These are phyloP conservation scores for Rhagonycha fulva DNA, from an alignment of 2,888 invertebrate species.

Conservation along the genomic window DNA sequence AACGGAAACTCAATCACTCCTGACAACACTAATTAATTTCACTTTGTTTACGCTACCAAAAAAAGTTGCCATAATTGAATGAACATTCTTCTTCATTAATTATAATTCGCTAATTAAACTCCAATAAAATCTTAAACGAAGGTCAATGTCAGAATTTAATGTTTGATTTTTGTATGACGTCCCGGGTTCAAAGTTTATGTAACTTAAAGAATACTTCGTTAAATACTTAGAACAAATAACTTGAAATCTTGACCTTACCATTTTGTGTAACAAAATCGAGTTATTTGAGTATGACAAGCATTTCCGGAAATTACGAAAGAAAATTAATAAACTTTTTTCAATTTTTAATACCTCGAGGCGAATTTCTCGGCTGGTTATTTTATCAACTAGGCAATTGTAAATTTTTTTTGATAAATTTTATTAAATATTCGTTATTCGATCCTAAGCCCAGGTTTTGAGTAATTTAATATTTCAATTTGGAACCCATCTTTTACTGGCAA, in stretches of 20 bases:
- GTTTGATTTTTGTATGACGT: background rate
- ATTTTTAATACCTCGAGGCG: background rate
- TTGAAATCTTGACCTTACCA: background rate
- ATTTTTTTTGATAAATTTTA: background rate
- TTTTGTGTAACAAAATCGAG: background rate
- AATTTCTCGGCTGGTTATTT: background rate
- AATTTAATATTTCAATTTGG: background rate
- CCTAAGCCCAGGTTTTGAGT: background rate
- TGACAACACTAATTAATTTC: background rate
- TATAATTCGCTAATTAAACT: background rate
- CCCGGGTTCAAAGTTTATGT: background rate
- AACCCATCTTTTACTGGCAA: background rate
- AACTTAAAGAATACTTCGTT: background rate
- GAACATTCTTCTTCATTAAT: background rate
- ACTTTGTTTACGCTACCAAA: background rate
- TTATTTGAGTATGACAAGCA: background rate
- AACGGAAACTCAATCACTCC: background rate
- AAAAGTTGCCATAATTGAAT: background rate
- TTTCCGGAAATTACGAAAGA: background rate
- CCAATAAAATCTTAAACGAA: background rate
- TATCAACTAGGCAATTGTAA: background rate
- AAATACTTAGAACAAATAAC: too few relatives aligned
- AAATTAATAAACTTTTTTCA: background rate
- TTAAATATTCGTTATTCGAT: background rate
- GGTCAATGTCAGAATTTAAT: background rate